Evolutionary conservation across 2,797 vertebrate species (phyloP).

Genomic region (Mycteria americana): DNA sequence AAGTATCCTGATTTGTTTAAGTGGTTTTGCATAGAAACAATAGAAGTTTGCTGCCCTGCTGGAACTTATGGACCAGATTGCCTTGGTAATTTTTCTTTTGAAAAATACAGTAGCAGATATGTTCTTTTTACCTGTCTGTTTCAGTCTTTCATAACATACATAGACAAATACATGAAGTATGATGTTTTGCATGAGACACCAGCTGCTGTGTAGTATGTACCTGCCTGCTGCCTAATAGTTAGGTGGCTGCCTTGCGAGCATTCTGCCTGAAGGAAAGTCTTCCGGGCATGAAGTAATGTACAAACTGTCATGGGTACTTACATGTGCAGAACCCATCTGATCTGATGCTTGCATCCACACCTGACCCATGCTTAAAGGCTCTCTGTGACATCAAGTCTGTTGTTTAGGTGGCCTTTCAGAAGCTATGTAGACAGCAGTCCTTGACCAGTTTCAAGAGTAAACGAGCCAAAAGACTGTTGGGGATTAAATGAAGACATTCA

Average conservation of each 20-base stretch:
- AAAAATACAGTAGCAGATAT: not conserved
- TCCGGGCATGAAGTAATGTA: not conserved
- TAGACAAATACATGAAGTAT: not conserved
- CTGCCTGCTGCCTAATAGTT: not conserved
- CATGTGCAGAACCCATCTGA: not conserved
- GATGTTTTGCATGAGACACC: not conserved
- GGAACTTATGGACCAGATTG: constrained; percentile 91
- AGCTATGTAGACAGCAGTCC: not conserved
- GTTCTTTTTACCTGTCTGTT: not conserved
- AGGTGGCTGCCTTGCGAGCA: not conserved
- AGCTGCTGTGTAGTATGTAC: not conserved
- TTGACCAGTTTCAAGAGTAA: not conserved
- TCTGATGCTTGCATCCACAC: not conserved
- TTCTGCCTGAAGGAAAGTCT: not conserved
- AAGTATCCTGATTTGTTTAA: constrained; percentile 88
- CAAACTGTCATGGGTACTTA: not conserved
- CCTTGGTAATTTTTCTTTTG: constrained; percentile 76
- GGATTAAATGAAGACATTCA: not conserved
- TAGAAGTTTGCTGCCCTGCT: constrained; percentile 88
- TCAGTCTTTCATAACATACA: not conserved
- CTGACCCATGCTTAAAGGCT: not conserved
- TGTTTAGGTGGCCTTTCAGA: not conserved
- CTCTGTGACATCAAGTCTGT: not conserved
- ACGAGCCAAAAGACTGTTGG: not conserved
- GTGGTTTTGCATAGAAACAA: constrained; percentile 93